phyloP scores from a whole-genome alignment of 2,113 vertebrate species.

The Rattus rattus region DNA sequence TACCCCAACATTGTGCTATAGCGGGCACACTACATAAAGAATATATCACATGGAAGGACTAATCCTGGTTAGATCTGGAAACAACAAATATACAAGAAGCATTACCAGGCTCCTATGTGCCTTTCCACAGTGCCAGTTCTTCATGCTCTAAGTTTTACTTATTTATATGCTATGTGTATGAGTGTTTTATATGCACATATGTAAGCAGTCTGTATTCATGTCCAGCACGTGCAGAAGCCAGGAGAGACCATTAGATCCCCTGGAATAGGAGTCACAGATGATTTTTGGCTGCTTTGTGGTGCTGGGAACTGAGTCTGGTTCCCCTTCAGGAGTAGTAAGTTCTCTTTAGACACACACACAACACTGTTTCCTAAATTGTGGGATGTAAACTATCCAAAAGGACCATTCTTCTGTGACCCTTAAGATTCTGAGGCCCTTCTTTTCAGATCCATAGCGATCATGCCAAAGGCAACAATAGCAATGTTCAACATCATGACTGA shows the following conservation, averaged over 20 bases:
- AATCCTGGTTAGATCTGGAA: neutral
- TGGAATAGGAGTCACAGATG: neutral
- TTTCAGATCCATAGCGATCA: neutral
- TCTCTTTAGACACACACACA: neutral
- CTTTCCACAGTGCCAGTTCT: neutral
- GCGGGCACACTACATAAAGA: neutral
- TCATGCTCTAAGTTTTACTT: neutral
- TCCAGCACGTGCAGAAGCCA: neutral
- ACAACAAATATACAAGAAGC: neutral
- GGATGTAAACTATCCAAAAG: neutral
- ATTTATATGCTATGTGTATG: neutral
- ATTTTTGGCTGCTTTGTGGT: neutral
- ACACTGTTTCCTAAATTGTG: neutral
- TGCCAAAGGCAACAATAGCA: neutral
- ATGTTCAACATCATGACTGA: neutral
- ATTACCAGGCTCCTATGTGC: neutral
- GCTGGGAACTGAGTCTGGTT: neutral
- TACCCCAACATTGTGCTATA: rapidly evolving
- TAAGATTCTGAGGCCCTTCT: neutral
- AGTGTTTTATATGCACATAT: neutral
- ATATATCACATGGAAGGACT: neutral
- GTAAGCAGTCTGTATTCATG: neutral
- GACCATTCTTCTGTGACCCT: neutral
- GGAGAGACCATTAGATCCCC: neutral
- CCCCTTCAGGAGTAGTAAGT: neutral